These are phyloP conservation scores for Borostomias antarcticus DNA, from an alignment of 2,797 vertebrate species.

Conservation along the genomic window DNA sequence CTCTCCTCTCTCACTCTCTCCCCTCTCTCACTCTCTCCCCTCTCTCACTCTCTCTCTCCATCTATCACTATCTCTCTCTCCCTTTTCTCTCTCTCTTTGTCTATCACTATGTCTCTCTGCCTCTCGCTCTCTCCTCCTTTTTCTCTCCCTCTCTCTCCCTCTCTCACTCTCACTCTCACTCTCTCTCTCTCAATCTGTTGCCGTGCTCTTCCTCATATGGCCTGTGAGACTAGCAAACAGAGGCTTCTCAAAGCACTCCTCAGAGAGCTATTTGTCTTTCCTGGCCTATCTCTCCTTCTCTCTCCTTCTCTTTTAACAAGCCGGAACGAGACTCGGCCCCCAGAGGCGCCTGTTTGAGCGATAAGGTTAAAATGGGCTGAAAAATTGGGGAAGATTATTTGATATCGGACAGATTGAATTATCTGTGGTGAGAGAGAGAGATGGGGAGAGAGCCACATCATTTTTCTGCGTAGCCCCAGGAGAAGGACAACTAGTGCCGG, in stretches of 20 bases:
- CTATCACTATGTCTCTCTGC: conserved; percentile 22
- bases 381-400: conserved; percentile 70
- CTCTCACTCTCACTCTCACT: conserved; percentile 26
- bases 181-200: conserved; percentile 49
- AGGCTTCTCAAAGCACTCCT: conserved; percentile 58
- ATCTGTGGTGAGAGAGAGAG: conserved; percentile 51
- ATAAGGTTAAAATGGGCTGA: conserved; percentile 71
- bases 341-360: conserved; percentile 62
- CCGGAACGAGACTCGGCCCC: conserved; percentile 57
- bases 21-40: not conserved
- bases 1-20: conserved; percentile 4
- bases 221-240: conserved; percentile 64
- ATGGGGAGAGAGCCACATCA: conserved; percentile 51
- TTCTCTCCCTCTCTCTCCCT: conserved; percentile 19
- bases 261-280: conserved; percentile 59
- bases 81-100: conserved; percentile 29
- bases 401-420: conserved; percentile 76
- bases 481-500: conserved; percentile 42
- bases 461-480: conserved; percentile 50
- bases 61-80: conserved; percentile 28
- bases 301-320: conserved; percentile 59
- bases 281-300: conserved; percentile 39
- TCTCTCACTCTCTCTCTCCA: conserved; percentile 53
- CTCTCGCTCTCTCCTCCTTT: conserved; percentile 15
- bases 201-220: conserved; percentile 56